Evolutionary conservation across 1,140 invertebrate species (phyloP).

Genomic region (Thaumatotibia leucotreta): DNA sequence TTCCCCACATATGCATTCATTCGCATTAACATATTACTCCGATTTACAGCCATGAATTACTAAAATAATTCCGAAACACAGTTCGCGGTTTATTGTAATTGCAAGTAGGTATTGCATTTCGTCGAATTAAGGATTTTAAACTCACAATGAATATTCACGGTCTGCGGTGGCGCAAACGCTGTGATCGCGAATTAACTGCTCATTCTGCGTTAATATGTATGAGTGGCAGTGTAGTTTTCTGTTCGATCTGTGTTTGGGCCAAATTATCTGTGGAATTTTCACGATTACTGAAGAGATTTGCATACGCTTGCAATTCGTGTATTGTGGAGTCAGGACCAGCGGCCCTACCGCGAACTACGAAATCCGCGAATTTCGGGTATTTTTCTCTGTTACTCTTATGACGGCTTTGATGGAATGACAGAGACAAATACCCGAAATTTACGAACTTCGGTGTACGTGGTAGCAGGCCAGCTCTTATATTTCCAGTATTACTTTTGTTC

Average conservation of each 20-base stretch:
- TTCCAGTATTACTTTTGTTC: too few species aligned
- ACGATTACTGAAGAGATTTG: not conserved
- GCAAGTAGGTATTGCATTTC: not conserved
- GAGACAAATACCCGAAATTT: too few species aligned
- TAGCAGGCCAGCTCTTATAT: too few species aligned
- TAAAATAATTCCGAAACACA: not conserved
- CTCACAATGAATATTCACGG: not conserved
- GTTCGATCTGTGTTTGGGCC: not conserved
- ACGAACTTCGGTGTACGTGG: too few species aligned
- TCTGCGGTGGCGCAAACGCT: not conserved
- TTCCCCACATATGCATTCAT: not conserved
- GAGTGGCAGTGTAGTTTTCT: slow-evolving; percentile 8
- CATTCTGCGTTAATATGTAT: slow-evolving; percentile 9
- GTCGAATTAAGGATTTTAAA: slow-evolving; percentile 11
- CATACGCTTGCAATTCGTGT: too few species aligned
- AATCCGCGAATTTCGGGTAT: too few species aligned
- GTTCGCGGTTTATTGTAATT: slow-evolving; percentile 2
- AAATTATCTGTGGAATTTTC: not conserved
- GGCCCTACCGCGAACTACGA: too few species aligned
- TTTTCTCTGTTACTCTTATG: too few species aligned
- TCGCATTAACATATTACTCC: not conserved
- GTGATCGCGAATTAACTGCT: not conserved
- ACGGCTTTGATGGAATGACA: too few species aligned
- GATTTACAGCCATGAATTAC: not conserved
- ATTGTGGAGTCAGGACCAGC: not conserved